Evolutionary conservation across 2,113 vertebrate species (phyloP).

Genomic region (Rhodinocichla rosea): DNA sequence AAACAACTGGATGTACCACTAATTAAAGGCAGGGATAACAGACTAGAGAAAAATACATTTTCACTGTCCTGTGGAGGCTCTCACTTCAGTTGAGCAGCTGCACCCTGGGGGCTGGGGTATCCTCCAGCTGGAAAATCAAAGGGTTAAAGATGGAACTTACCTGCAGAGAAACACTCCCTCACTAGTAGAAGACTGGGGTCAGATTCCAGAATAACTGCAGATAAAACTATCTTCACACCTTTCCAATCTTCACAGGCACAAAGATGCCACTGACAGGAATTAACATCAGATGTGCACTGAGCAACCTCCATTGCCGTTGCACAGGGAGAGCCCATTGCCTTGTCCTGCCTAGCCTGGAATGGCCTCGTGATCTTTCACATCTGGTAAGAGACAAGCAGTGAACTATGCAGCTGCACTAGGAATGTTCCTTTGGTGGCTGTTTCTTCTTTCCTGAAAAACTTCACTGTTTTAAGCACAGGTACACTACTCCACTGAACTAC

Average conservation of each 20-base stretch:
- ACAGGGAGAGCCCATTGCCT: not conserved
- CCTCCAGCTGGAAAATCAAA: not conserved
- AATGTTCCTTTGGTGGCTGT: not conserved
- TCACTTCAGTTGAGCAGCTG: not conserved
- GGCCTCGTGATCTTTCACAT: no score
- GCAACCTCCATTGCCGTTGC: not conserved
- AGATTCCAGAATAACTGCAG: not conserved
- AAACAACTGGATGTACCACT: not conserved
- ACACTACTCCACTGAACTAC: not conserved
- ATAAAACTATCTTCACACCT: not conserved
- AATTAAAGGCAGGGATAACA: not conserved
- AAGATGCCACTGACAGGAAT: not conserved
- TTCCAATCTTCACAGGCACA: not conserved
- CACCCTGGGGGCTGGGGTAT: not conserved
- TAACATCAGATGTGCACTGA: not conserved
- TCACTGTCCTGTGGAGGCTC: not conserved
- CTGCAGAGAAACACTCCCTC: not conserved
- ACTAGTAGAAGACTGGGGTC: not conserved
- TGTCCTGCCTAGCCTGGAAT: not conserved
- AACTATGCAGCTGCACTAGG: not conserved
- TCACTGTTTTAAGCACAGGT: not conserved
- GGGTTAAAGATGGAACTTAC: not conserved
- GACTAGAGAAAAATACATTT: not conserved
- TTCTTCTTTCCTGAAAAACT: not conserved
- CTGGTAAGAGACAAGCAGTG: not conserved